Conservation (phyloP, 2,888 invertebrate species). For the Eupithecia vulgata region DNA sequence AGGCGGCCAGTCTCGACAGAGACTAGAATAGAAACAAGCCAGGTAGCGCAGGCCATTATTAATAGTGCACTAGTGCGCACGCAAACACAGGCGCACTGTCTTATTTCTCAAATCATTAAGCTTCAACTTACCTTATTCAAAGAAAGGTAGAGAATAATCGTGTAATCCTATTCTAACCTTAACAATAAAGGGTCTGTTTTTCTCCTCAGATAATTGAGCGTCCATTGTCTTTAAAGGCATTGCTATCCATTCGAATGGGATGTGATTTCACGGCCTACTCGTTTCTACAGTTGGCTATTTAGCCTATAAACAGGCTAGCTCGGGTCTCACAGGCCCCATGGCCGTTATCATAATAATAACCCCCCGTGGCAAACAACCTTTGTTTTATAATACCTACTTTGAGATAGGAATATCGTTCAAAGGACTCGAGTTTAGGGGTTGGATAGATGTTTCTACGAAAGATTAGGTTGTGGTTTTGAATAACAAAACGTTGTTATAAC, state of each 20-base stretch:
- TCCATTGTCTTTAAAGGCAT: slow-evolving; percentile 28
- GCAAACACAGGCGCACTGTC: too few species aligned
- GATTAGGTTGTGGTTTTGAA: neutral
- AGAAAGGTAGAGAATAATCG: slow-evolving; percentile 14
- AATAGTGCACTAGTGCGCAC: too few species aligned
- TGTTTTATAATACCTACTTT: slow-evolving; percentile 12
- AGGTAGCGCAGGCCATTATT: too few species aligned
- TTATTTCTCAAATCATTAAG: too few species aligned
- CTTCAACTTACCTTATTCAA: neutral
- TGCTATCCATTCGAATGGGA: slow-evolving; percentile 25
- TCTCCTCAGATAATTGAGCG: slow-evolving; percentile 29
- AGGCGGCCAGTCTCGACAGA: too few species aligned
- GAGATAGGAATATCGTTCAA: slow-evolving; percentile 3
- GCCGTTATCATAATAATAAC: slow-evolving; percentile 30
- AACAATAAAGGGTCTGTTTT: slow-evolving; percentile 25
- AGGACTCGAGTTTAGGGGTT: neutral
- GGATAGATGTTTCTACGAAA: neutral
- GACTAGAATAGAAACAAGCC: too few species aligned
- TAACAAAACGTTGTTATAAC: neutral
- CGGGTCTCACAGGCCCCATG: slow-evolving; percentile 24
- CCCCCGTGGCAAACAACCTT: slow-evolving; percentile 15
- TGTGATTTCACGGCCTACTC: slow-evolving; percentile 29
- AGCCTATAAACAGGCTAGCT: slow-evolving; percentile 28
- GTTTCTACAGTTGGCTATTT: slow-evolving; percentile 29
- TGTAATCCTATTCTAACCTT: slow-evolving; percentile 22